A percentile compares a stretch with the other conserved stretches of the same genome.
phyloP scores from a whole-genome alignment of 1,140 invertebrate genomes.

The Drosophila kikkawai region DNA sequence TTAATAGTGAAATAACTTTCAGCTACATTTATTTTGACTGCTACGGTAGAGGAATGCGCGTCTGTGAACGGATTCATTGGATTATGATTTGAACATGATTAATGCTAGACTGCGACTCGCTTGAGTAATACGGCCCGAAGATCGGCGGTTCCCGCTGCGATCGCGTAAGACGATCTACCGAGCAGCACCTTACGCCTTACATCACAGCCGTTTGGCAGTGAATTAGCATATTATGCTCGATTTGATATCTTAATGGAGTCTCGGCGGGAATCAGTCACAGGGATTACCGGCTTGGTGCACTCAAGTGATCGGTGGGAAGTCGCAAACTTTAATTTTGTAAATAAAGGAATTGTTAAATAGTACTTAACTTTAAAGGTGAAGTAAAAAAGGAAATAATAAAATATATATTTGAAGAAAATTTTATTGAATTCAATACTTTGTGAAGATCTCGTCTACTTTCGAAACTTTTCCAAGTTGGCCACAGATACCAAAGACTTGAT shows the following conservation, averaged over 20 bases:
- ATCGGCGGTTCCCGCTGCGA: slow-evolving; percentile 43
- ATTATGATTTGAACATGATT: slow-evolving; percentile 56
- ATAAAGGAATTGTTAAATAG: too few relatives aligned
- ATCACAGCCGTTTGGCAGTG: slow-evolving; percentile 36
- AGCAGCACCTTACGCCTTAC: slow-evolving; percentile 50
- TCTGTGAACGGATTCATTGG: slow-evolving; percentile 58
- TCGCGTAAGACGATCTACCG: slow-evolving; percentile 20
- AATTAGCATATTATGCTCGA: slow-evolving; percentile 27
- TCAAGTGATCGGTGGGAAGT: slow-evolving; percentile 17
- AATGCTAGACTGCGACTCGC: slow-evolving; percentile 45
- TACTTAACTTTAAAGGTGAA: background rate
- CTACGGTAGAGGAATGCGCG: slow-evolving; percentile 4
- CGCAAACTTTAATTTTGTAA: background rate
- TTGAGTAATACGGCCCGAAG: slow-evolving; percentile 27
- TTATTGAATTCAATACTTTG: too few relatives aligned
- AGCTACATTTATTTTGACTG: slow-evolving; percentile 5
- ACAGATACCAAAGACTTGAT: slow-evolving; percentile 19
- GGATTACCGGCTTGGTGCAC: slow-evolving; percentile 7
- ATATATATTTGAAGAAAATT: too few relatives aligned
- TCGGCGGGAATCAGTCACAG: slow-evolving; percentile 22
- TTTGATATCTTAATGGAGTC: slow-evolving; percentile 37
- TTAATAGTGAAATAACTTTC: too few relatives aligned
- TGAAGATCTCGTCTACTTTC: background rate
- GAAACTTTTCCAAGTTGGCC: background rate
- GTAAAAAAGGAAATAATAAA: background rate